phyloP scores from a whole-genome alignment of 2,888 invertebrate species.

The Taenaris catops region DNA sequence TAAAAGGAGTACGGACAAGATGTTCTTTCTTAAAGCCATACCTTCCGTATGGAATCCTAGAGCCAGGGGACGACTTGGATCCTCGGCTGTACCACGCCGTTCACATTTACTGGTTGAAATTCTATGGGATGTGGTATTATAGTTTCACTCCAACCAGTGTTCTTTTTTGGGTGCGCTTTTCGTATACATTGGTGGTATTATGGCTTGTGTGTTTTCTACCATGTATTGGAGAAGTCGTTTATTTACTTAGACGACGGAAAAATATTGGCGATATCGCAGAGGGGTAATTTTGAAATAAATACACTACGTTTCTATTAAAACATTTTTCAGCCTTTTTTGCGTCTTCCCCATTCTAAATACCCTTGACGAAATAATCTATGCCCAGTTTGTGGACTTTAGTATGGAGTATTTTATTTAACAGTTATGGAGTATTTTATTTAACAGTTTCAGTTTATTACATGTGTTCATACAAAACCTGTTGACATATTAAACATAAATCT shows the following conservation, averaged over 20 bases:
- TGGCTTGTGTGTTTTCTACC: conserved; percentile 72
- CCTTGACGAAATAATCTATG: too few species aligned
- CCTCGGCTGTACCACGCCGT: conserved; percentile 63
- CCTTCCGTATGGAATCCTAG: conserved; percentile 58
- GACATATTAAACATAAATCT: too few species aligned
- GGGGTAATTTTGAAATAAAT: conserved; percentile 43
- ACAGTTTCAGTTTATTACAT: too few species aligned
- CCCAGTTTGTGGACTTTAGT: too few species aligned
- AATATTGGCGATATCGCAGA: conserved; percentile 81
- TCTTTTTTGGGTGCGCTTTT: conserved; percentile 53
- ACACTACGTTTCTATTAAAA: background rate
- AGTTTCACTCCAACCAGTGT: conserved; percentile 40
- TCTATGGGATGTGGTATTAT: conserved; percentile 74
- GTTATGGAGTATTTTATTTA: too few species aligned
- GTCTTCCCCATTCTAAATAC: too few species aligned
- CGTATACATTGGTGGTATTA: conserved; percentile 53
- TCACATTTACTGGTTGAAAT: conserved; percentile 72
- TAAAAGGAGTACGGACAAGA: conserved; percentile 41
- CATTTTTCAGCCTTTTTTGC: too few species aligned
- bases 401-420: too few species aligned
- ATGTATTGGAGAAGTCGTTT: conserved; percentile 82
- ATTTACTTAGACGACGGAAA: conserved; percentile 82
- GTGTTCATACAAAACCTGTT: too few species aligned
- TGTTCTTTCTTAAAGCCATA: conserved; percentile 34
- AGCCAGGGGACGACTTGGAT: conserved; percentile 58